phyloP scores from a whole-genome alignment of 2,113 vertebrate species.

The Centropus bengalensis region DNA sequence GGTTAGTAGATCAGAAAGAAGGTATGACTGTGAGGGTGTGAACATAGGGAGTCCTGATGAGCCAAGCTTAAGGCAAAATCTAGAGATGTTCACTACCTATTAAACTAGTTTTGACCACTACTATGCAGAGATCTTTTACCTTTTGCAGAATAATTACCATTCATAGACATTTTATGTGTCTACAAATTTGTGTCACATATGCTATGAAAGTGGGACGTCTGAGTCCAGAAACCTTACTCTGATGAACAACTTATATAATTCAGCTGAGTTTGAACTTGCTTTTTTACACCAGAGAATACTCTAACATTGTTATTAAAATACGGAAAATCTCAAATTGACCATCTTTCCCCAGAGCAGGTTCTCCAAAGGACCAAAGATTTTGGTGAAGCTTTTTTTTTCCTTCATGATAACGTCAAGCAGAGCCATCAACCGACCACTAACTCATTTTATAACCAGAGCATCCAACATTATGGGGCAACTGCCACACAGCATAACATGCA shows the following conservation, averaged over 20 bases:
- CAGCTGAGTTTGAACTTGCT: background rate
- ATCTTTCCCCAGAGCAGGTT: background rate
- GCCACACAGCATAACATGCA: fast-evolving
- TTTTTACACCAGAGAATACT: background rate
- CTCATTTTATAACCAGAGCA: background rate
- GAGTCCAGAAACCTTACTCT: background rate
- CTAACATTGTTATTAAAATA: background rate
- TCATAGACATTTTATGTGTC: background rate
- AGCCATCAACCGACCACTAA: background rate
- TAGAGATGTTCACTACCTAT: background rate
- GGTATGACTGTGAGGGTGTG: background rate
- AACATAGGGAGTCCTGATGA: background rate
- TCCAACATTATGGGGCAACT: background rate
- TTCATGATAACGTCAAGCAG: background rate
- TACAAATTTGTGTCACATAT: background rate
- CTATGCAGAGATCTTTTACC: background rate
- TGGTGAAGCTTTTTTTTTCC: background rate
- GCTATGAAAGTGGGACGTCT: background rate
- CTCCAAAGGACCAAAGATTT: background rate
- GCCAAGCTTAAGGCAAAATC: background rate
- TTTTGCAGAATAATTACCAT: background rate
- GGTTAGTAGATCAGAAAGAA: background rate
- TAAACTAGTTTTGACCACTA: background rate
- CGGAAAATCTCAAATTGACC: background rate
- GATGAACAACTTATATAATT: background rate